Percentiles rank a stretch among this genome's conserved stretches.
Conservation (phyloP, 2,797 vertebrate species). For the Sebastes melanostomus region DNA sequence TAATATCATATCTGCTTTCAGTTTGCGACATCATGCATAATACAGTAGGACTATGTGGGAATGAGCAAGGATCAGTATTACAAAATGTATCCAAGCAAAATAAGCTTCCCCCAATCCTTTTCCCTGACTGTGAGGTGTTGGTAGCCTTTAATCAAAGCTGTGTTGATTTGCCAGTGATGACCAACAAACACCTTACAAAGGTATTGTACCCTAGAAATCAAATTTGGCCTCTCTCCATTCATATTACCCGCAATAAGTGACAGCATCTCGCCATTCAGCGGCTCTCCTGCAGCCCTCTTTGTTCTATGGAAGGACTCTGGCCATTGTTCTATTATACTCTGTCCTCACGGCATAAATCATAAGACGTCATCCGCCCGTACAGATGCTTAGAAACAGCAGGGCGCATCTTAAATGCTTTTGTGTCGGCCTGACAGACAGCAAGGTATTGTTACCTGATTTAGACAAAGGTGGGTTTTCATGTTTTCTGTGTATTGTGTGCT, state of each 20-base stretch:
- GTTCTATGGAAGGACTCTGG: constrained; percentile 61
- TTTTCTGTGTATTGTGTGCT: constrained; percentile 61
- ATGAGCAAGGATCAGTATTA: neutral
- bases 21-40: neutral
- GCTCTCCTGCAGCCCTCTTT: constrained; percentile 62
- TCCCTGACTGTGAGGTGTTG: neutral
- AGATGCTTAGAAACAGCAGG: constrained; percentile 58
- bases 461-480: constrained; percentile 76
- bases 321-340: constrained; percentile 76
- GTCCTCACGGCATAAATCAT: constrained; percentile 78
- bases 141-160: constrained; percentile 14
- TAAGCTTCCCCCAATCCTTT: neutral
- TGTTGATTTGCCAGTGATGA: constrained; percentile 37
- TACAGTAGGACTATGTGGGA: neutral
- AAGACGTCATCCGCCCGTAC: constrained; percentile 51
- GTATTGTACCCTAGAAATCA: constrained; percentile 46
- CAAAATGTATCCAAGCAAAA: neutral
- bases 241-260: constrained; percentile 43
- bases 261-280: constrained; percentile 44
- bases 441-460: constrained; percentile 76
- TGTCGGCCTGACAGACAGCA: constrained; percentile 70
- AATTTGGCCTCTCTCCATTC: constrained; percentile 50
- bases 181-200: constrained; percentile 40
- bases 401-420: constrained; percentile 69
- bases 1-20: neutral